Conservation (phyloP, 2,888 invertebrate species). For the Ceramica pisi region DNA sequence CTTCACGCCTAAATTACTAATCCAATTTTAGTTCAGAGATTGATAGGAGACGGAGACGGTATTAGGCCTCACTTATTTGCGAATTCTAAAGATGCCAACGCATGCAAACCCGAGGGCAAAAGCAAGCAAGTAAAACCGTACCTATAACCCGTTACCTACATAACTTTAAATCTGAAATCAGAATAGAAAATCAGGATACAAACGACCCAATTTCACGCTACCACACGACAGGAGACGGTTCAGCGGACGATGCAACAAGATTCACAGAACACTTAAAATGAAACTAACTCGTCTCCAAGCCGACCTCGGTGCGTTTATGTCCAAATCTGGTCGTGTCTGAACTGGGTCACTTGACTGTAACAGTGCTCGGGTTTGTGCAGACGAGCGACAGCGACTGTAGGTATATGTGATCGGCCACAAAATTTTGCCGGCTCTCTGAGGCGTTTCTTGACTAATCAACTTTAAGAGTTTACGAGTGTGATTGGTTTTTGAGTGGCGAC, state of each 20-base stretch:
- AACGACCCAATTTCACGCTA: not conserved
- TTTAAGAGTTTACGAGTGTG: too few species aligned
- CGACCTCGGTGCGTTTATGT: constrained; percentile 32
- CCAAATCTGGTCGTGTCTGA: constrained; percentile 30
- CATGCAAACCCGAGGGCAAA: too few species aligned
- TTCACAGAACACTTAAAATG: constrained; percentile 24
- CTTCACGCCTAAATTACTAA: too few species aligned
- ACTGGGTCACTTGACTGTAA: constrained; percentile 47
- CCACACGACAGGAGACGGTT: not conserved
- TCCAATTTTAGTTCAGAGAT: too few species aligned
- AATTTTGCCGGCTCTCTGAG: too few species aligned
- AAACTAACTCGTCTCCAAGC: constrained; percentile 3
- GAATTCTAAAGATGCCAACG: too few species aligned
- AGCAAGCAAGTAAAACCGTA: too few species aligned
- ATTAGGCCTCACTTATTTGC: too few species aligned
- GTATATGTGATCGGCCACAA: too few species aligned
- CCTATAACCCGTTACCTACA: not conserved
- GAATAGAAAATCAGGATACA: constrained; percentile 7
- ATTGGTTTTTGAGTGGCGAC: too few species aligned
- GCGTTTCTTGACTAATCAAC: too few species aligned
- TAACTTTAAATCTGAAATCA: not conserved
- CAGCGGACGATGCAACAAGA: constrained; percentile 34
- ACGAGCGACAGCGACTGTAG: constrained; percentile 5
- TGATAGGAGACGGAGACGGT: too few species aligned
- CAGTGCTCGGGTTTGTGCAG: not conserved